Conservation (phyloP, 2,888 invertebrate genomes). For the Eremobia ochroleuca region DNA sequence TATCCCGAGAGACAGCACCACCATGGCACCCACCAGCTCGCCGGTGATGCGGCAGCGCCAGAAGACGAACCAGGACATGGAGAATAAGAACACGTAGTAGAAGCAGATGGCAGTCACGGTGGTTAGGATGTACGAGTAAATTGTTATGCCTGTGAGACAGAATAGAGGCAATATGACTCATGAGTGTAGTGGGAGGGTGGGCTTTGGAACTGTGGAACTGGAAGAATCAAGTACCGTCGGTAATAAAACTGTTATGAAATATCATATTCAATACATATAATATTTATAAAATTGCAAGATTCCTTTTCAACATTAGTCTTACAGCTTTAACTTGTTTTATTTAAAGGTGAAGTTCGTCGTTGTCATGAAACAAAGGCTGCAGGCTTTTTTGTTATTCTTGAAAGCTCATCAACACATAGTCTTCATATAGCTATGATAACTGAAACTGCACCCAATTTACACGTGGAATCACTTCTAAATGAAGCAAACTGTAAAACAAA, state of each 20-base stretch:
- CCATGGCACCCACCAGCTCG: conserved; percentile 65
- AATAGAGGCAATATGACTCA: background rate
- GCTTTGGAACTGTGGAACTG: background rate
- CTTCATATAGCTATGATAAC: background rate
- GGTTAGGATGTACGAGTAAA: conserved; percentile 65
- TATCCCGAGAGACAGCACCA: conserved; percentile 69
- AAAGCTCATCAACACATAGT: background rate
- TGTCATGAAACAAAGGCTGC: background rate
- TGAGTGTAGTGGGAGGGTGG: background rate
- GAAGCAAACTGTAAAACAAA: background rate
- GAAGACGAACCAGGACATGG: conserved; percentile 73
- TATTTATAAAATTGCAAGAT: background rate
- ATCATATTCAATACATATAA: background rate
- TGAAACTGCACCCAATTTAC: background rate
- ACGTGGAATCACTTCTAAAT: background rate
- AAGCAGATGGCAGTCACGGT: conserved; percentile 51
- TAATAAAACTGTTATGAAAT: background rate
- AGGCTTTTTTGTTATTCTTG: background rate
- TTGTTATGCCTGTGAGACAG: conserved; percentile 63
- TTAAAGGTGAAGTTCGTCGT: background rate
- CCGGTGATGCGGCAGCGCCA: conserved; percentile 63
- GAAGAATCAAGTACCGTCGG: background rate
- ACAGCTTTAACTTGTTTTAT: background rate
- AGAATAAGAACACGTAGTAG: conserved; percentile 71
- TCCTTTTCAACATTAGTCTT: background rate